phyloP scores from a whole-genome alignment of 2,113 vertebrate species.

The Notarius lentiginosus region DNA sequence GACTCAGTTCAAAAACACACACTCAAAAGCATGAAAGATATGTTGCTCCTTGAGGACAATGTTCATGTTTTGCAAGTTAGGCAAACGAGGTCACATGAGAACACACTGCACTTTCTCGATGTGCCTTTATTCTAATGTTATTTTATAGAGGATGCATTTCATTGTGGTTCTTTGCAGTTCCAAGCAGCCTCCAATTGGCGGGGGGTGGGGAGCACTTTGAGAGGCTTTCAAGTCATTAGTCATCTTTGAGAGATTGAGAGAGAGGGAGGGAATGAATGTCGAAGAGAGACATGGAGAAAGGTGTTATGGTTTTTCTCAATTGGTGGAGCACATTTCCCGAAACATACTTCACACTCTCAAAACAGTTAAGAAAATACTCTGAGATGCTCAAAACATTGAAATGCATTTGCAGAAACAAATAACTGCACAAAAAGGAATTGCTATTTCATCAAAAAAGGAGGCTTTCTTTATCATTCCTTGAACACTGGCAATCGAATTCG shows the following conservation, averaged over 20 bases:
- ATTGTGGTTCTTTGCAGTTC: not conserved
- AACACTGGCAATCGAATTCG: no score
- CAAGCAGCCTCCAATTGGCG: not conserved
- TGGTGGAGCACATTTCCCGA: no score
- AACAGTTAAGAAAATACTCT: no score
- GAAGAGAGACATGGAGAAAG: not conserved
- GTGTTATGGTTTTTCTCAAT: no score
- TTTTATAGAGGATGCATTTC: not conserved
- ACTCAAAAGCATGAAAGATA: not conserved
- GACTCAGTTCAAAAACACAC: conserved; percentile 33
- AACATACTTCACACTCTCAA: no score
- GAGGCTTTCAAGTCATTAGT: no score
- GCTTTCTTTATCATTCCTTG: no score
- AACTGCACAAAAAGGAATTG: no score
- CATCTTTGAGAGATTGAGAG: not conserved
- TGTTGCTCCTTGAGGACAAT: not conserved
- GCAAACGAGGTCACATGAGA: not conserved
- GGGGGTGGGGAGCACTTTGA: no score
- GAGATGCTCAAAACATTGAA: no score
- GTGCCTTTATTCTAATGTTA: conserved; percentile 5
- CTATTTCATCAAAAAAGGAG: no score
- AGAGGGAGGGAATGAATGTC: not conserved
- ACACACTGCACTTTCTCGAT: conserved; percentile 16
- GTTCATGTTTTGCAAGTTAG: not conserved
- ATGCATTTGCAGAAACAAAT: no score